Base-by-base conservation (phyloP, 2,888 invertebrate genomes). In the Macrophya annulata region DNA sequence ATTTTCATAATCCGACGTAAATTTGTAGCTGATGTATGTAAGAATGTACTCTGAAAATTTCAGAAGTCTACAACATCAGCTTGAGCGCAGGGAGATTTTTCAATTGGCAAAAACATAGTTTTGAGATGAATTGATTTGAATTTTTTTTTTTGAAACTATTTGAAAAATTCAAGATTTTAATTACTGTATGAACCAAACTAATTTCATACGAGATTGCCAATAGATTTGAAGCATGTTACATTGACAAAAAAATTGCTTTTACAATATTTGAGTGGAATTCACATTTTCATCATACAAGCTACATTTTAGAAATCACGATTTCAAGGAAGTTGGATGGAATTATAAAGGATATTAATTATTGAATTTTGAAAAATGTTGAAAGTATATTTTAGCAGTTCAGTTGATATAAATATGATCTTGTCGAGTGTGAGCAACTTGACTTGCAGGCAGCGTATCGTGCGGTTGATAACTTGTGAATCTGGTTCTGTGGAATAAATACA, bases 391-490 rank as follows among this genome's bases (percentile, higher is more conserved):
- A n/a, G n/a, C n/a, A n/a, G n/a, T n/a, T n/a, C n/a, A n/a, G n/a
- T n/a, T n/a, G n/a, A n/a, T n/a, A n/a, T n/a, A n/a, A 65, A 65
- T 5, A 12, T 65, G 65, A 21, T 65, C 65, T 25, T 65, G 25
- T 65, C 65, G 65, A 65, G 65, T 25, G 21, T 65, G 10, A 21
- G 21, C n/a, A 65, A 43, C n/a, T 65, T 65, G 65, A 65, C 65
- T 21, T 65, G 65, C 65, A 21, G 65, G 65, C 65, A 65, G 65
- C 65, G 65, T 4, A 65, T 21, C n/a, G 65, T 65, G n/a, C 65
- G 65, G 21, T 65, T 65, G 65, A 65, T 65, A 65, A 65, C 65
- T 65, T 25, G 65, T 65, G 10, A 25, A 65, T 25, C 65, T 65
- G n/a, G n/a, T n/a, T n/a, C n/a, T n/a, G n/a, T n/a, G n/a, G n/a